Conservation (phyloP, 2,797 vertebrate genomes). For the Coregonus sp. region DNA sequence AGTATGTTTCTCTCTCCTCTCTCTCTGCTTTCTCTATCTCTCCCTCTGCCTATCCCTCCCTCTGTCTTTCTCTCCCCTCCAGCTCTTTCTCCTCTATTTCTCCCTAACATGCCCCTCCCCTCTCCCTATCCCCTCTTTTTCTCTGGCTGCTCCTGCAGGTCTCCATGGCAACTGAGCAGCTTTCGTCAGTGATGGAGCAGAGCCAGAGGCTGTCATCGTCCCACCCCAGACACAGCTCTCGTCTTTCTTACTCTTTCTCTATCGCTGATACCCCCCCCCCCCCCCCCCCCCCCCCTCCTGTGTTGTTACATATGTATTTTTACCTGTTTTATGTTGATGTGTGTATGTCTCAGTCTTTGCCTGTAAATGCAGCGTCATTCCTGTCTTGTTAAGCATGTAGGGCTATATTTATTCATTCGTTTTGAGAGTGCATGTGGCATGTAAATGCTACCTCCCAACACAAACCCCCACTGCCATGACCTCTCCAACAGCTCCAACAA, state of each 20-base stretch:
- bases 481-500: slow-evolving; percentile 22
- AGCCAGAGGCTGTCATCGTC: slow-evolving; percentile 82
- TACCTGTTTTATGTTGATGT: not conserved
- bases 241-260: slow-evolving; percentile 44
- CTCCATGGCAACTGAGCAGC: slow-evolving; percentile 84
- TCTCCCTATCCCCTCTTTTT: slow-evolving; percentile 61
- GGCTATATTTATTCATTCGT: not conserved
- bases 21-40: slow-evolving; percentile 69
- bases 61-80: slow-evolving; percentile 50
- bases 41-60: slow-evolving; percentile 58
- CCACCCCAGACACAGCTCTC: slow-evolving; percentile 54
- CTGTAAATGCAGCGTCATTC: not conserved
- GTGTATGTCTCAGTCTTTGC: not conserved
- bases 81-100: slow-evolving; percentile 76
- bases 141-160: slow-evolving; percentile 75
- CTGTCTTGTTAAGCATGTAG: no score
- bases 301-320: slow-evolving; percentile 7
- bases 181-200: slow-evolving; percentile 85
- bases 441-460: not conserved
- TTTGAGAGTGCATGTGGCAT: not conserved
- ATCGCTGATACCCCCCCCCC: not conserved
- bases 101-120: slow-evolving; percentile 71
- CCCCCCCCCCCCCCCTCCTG: not conserved
- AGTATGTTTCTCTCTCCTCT: slow-evolving; percentile 55
- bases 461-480: slow-evolving; percentile 1